phyloP scores from a whole-genome alignment of 2,888 invertebrate species.

The Rhaphigaster nebulosa region DNA sequence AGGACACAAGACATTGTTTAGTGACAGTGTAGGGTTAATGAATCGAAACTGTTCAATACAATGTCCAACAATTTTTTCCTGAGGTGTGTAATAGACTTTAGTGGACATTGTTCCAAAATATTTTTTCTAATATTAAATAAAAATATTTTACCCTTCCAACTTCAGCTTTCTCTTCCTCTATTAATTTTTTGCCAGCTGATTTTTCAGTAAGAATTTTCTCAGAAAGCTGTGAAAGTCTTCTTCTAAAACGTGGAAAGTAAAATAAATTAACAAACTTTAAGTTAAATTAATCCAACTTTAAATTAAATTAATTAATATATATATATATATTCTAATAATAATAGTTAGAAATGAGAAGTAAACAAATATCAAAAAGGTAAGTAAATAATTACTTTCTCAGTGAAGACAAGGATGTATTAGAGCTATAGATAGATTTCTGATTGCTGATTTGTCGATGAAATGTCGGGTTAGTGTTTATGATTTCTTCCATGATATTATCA shows the following conservation, averaged over 20 bases:
- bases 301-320: no score
- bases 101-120: no score
- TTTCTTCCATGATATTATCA: background rate
- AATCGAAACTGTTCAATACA: no score
- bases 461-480: constrained; percentile 3
- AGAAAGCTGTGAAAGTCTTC: background rate
- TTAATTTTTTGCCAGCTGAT: constrained; percentile 79
- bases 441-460: constrained; percentile 11
- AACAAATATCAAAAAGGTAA: background rate
- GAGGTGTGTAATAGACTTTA: no score
- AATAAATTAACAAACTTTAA: background rate
- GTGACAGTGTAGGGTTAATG: no score
- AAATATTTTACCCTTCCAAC: constrained; percentile 83
- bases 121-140: background rate
- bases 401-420: constrained; percentile 46
- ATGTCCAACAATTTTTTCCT: no score
- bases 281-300: background rate
- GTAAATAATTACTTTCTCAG: constrained; percentile 31
- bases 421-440: background rate
- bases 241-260: background rate
- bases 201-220: constrained; percentile 17
- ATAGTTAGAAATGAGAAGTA: background rate
- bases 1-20: no score
- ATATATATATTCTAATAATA: background rate
- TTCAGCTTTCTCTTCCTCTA: constrained; percentile 91